Evolutionary conservation across 2,797 vertebrate genomes (phyloP), one percentile per base, ranked within the genome.

Genomic region (Thunnus albacares): DNA sequence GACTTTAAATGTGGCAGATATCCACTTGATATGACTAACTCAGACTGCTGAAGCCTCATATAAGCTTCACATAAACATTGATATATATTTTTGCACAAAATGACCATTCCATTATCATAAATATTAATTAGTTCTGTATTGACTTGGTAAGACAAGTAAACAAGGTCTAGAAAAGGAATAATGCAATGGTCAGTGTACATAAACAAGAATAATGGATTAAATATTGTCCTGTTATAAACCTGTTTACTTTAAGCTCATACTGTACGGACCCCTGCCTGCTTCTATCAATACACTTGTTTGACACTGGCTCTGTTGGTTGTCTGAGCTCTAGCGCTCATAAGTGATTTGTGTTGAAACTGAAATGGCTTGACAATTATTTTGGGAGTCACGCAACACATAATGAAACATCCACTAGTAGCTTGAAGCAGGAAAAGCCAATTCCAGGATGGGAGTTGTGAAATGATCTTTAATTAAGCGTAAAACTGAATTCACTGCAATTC

Each of bases 331-430:
- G 26, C 55, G 18, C 55, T 74, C 59, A 17, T 64, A 64, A 78
- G 35, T 71, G 66, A 45, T 63, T 80, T 67, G 55, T 58, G 43
- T 53, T 82, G 20, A 82, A 77, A 63, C 38, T 63, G 12, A 82
- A 85, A 82, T 47, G 63, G n/a, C 14, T 52, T 28, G 56, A 80
- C 55, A 70, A 58, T 75, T 62, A 74, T 75, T 71, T 33, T 64
- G 10, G 14, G 80, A 76, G 58, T 77, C 62, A 72, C 22, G 26
- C 55, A 83, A 70, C 17, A 38, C 56, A 38, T 24, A 22, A 85
- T 74, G 81, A 80, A 67, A 76, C 77, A 30, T 72, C 30, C 15
- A 45, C 26, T 5, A 2, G 59, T 61, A 49, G 47, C 65, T 66
- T 28, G 12, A 33, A 62, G 75, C 45, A 49, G 47, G 62, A 66